A percentile compares a stretch with the other conserved stretches of the same genome.
These are phyloP conservation scores for Cyprinodon tularosa DNA, from an alignment of 2,113 vertebrate genomes.

Conservation along the genomic window DNA sequence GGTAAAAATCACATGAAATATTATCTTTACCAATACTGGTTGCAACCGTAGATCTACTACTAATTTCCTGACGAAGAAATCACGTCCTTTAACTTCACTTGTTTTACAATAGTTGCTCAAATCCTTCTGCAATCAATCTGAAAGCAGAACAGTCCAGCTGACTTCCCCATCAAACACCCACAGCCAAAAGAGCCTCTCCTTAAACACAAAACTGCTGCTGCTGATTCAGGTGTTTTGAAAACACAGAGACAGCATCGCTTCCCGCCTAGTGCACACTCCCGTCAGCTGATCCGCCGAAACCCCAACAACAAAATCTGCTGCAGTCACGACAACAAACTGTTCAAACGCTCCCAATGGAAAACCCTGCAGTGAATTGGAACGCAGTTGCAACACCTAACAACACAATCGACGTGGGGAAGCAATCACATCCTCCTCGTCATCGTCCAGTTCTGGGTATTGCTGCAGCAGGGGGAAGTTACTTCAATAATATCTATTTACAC, in stretches of 20 bases:
- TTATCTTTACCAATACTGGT: too few relatives aligned
- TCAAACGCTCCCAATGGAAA: constrained; percentile 16
- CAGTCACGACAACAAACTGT: constrained; percentile 41
- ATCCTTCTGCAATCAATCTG: not conserved
- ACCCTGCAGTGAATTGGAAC: constrained; percentile 2
- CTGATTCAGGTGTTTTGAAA: constrained; percentile 67
- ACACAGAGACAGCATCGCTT: constrained; percentile 60
- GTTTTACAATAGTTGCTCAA: not conserved
- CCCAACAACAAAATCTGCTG: constrained; percentile 13
- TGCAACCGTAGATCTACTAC: too few relatives aligned
- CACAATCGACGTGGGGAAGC: constrained; percentile 3
- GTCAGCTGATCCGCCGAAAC: constrained; percentile 65
- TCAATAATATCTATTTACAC: not conserved
- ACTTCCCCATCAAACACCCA: constrained; percentile 22
- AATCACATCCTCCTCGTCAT: constrained; percentile 4
- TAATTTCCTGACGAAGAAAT: too few relatives aligned
- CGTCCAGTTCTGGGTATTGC: not conserved
- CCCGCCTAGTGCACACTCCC: constrained; percentile 28
- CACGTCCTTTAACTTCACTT: not conserved
- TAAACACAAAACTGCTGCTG: constrained; percentile 1
- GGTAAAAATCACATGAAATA: too few relatives aligned
- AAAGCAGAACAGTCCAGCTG: constrained; percentile 24
- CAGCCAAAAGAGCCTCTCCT: not conserved
- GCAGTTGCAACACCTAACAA: constrained; percentile 7
- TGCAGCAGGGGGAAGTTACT: not conserved